A percentile compares a stretch with the other conserved stretches of the same genome.
Conservation (phyloP, 2,113 vertebrate species). For the Brachyistius frenatus region DNA sequence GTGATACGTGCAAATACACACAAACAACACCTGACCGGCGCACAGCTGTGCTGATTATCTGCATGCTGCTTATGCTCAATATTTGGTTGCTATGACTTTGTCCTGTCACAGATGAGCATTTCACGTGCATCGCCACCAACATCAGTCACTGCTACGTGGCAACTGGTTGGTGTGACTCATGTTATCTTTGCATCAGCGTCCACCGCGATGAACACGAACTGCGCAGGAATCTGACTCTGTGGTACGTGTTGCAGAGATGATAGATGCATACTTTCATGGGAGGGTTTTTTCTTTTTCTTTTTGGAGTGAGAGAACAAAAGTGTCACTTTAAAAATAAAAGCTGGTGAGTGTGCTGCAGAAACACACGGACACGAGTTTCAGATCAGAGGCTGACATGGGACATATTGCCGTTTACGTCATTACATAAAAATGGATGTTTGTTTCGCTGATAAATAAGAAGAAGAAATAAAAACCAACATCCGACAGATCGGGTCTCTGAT, state of each 20-base stretch:
- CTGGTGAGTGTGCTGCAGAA: neutral
- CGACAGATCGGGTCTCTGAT: neutral
- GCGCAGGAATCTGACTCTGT: constrained; percentile 11
- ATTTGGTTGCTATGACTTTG: constrained; percentile 70
- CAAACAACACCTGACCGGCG: neutral
- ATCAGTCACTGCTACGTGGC: constrained; percentile 32
- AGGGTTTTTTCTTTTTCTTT: constrained; percentile 1
- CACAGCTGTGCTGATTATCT: neutral
- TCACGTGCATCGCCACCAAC: constrained; percentile 5
- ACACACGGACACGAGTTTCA: neutral
- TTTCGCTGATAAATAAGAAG: neutral
- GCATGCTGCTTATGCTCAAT: constrained; percentile 37
- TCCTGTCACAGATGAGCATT: constrained; percentile 35
- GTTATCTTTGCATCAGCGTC: constrained; percentile 21
- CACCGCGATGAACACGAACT: neutral
- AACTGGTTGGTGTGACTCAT: constrained; percentile 49
- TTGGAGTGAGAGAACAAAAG: constrained; percentile 2
- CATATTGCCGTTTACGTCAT: neutral
- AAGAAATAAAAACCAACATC: neutral
- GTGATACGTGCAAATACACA: neutral
- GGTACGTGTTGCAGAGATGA: constrained; percentile 1
- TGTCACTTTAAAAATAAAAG: constrained; percentile 2
- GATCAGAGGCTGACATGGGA: neutral
- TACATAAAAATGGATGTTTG: neutral
- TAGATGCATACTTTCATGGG: neutral